phyloP scores from a whole-genome alignment of 2,797 vertebrate species.

The Leontopithecus rosalia region DNA sequence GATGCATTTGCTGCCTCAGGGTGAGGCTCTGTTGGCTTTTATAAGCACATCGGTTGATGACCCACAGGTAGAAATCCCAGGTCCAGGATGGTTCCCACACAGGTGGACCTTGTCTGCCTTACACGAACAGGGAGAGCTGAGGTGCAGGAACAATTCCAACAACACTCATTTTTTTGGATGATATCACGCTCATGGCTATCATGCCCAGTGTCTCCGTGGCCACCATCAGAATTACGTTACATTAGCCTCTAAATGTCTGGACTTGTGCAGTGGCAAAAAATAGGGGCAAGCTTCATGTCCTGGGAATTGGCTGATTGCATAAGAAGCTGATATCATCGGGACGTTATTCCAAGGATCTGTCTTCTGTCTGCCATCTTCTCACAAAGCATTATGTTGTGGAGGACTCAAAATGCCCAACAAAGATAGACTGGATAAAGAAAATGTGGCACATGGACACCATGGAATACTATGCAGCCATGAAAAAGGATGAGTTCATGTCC shows the following conservation, averaged over 20 bases:
- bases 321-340: background rate
- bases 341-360: accelerated
- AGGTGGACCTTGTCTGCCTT: background rate
- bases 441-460: no score
- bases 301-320: background rate
- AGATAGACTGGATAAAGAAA: no score
- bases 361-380: background rate
- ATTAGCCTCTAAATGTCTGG: background rate
- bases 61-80: background rate
- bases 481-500: no score
- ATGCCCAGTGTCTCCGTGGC: accelerated
- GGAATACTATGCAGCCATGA: no score
- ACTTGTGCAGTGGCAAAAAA: no score
- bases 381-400: accelerated
- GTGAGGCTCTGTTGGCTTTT: background rate
- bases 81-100: accelerated
- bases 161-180: background rate
- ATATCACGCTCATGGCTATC: background rate
- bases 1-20: background rate
- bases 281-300: accelerated
- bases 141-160: no score
- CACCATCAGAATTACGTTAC: accelerated
- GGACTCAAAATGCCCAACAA: background rate
- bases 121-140: background rate
- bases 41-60: background rate